phyloP scores from a whole-genome alignment of 2,797 vertebrate species.

The Poecilia picta region DNA sequence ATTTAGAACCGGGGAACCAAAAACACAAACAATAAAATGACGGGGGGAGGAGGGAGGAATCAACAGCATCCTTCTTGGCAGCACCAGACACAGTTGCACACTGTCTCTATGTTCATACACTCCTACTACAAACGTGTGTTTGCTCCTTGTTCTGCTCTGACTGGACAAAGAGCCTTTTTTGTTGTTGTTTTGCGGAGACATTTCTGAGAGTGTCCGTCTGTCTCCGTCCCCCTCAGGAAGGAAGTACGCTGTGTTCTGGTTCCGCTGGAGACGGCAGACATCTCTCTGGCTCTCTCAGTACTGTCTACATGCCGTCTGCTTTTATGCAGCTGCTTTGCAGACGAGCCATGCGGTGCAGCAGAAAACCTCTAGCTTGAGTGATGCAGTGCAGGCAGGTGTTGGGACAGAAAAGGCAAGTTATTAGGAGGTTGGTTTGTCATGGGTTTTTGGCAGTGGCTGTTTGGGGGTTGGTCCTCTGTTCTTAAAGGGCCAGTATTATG shows the following conservation, averaged over 20 bases:
- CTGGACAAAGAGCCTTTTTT: constrained; percentile 68
- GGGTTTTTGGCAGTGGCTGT: constrained; percentile 4
- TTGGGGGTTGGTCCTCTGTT: constrained; percentile 18
- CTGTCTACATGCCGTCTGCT: constrained; percentile 37
- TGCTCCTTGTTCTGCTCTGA: constrained; percentile 59
- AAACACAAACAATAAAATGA: constrained; percentile 34
- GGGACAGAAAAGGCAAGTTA: background rate
- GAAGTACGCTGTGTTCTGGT: constrained; percentile 67
- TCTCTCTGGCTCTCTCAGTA: constrained; percentile 56
- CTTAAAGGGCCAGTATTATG: background rate
- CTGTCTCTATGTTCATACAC: constrained; percentile 52
- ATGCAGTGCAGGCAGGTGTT: constrained; percentile 31
- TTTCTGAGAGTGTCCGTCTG: constrained; percentile 65
- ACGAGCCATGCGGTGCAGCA: constrained; percentile 39
- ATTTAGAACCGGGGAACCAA: constrained; percentile 26
- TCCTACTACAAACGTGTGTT: constrained; percentile 59
- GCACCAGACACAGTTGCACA: constrained; percentile 42
- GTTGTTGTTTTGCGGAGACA: constrained; percentile 37
- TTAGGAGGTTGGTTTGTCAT: constrained; percentile 13
- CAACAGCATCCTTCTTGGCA: constrained; percentile 38
- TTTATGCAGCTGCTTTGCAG: constrained; percentile 25
- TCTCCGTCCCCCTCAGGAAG: constrained; percentile 59
- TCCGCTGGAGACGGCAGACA: constrained; percentile 53
- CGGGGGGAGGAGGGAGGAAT: background rate
- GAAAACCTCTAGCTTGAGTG: constrained; percentile 64